Evolutionary conservation across 2,797 vertebrate species (phyloP).

Genomic region (Dicrostonyx torquatus): DNA sequence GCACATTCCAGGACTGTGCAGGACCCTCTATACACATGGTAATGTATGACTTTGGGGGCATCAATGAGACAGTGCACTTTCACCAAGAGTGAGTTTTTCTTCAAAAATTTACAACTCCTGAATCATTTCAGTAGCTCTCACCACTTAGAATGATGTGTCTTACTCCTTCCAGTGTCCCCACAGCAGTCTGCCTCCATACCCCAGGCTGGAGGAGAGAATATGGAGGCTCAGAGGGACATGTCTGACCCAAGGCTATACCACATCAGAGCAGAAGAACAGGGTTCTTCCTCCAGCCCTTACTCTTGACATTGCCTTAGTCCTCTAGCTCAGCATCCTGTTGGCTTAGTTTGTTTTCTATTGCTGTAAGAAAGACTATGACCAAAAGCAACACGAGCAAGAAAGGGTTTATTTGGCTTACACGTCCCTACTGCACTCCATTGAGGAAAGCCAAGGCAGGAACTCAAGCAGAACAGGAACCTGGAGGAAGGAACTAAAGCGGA

Average conservation of each 20-base stretch:
- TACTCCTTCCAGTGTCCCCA: neutral
- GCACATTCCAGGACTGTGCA: neutral
- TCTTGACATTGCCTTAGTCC: neutral
- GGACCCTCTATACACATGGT: fast-evolving
- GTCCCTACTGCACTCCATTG: neutral
- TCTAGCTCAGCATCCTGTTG: neutral
- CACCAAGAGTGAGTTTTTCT: neutral
- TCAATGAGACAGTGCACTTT: neutral
- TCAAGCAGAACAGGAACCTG: neutral
- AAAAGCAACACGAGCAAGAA: neutral
- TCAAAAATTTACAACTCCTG: neutral
- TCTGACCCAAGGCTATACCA: neutral
- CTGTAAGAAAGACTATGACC: neutral
- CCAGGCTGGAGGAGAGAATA: neutral
- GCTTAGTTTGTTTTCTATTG: neutral
- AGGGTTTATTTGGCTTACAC: neutral
- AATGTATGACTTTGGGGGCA: neutral
- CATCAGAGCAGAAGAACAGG: neutral
- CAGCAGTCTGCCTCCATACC: neutral
- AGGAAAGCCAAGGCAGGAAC: neutral
- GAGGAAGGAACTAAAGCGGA: neutral
- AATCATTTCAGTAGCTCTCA: neutral
- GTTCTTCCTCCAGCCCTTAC: neutral
- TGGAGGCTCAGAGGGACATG: neutral
- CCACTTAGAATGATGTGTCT: neutral